Base-by-base conservation (phyloP, 2,888 invertebrate genomes). In the Amiota communis region DNA sequence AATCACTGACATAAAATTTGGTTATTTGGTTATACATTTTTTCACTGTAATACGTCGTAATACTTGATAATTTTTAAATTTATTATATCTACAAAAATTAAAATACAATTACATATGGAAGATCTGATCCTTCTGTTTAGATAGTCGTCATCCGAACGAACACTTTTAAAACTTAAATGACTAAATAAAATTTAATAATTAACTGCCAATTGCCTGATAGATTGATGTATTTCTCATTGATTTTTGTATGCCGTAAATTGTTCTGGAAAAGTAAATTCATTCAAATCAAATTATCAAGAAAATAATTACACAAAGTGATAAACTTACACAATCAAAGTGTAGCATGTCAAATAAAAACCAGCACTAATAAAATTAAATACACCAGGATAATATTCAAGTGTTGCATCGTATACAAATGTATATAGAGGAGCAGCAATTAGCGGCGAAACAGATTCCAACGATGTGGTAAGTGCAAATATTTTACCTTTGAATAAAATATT, bases 381-480 rank as follows among this genome's bases (percentile, higher is more conserved):
- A 2, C 93, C 93, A 0, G 94, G 92, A 85, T 92, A 91, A 1
- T 48, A 78, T 10, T 73, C 77, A 8, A 89, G 87, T 82, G 72
- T 89, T 72, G 74, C 92, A 86, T 23, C 90, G 80, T 95, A 96
- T 4, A 95, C 88, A 1, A 91, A 86, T 51, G 93, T 93, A 87
- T 93, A 95, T 0, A 94, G 75, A 0, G 93, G 91, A 1, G 93
- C 91, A 10, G 93, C 91, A 1, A 92, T 83, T 61, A 95, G 87
- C 0, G 93, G 93, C 13, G 92, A 91, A 12, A 92, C 78, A 20
- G 93, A 92, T 89, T 95, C 95, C 72, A 94, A 85, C 0, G 93
- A 92, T 6, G 93, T 92, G 77, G 93, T 92, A 72, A 95, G 87
- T 0, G 95, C 92, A 82, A 94, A 95, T 15, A 94, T 91, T 90